Evolutionary conservation across 92 coral and sea anemone species (phyloP), one percentile per base, ranked within the genome.

Genomic region (Palythoa caribaeorum): DNA sequence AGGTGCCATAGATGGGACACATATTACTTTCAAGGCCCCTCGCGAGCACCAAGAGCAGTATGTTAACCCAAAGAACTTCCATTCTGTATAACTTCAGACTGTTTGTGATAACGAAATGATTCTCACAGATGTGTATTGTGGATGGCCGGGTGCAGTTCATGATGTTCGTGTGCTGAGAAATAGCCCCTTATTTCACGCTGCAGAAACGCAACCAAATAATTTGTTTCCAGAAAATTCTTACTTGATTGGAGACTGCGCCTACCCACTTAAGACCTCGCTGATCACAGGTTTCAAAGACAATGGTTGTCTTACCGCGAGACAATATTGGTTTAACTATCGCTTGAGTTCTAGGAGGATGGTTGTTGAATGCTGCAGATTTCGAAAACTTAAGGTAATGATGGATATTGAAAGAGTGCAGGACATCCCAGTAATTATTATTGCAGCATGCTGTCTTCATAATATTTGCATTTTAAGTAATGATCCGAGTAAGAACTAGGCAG

Each of bases 1-100:
- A 48, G 89, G 89, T 10, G 89, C 87, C 15, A 83, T 90, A 38
- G 89, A 90, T 90, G 89, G 92, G 40, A 90, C 87, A 28, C 92
- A 90, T 62, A 69, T 85, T 12, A 79, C 70, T 51, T 84, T 90
- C 48, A 74, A 76, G 19, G 83, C 88, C 60, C 89, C 89, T 20
- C 60, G 76, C 21, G 12, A 84, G n/a, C 92, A 90, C 69, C 70
- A 38, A 7, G 89, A 84, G 70, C 89, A 83, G 21, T 89, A 85
- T 74, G 71, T 85, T 15, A 83, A 83, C 89, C 77, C 89, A 75
- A 90, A 85, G 38, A 75, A 75, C 38, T 85, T 76, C 77, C 90
- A 90, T 70, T 78, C 87, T 5, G 10, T 51, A 10, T 10, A 51
- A 51, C 55, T 51, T 51, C 55, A 51, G 55, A 10, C 10, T 5